These are phyloP conservation scores for Ptiloglossa arizonensis DNA, from an alignment of 1,140 invertebrate genomes.

Conservation along the genomic window DNA sequence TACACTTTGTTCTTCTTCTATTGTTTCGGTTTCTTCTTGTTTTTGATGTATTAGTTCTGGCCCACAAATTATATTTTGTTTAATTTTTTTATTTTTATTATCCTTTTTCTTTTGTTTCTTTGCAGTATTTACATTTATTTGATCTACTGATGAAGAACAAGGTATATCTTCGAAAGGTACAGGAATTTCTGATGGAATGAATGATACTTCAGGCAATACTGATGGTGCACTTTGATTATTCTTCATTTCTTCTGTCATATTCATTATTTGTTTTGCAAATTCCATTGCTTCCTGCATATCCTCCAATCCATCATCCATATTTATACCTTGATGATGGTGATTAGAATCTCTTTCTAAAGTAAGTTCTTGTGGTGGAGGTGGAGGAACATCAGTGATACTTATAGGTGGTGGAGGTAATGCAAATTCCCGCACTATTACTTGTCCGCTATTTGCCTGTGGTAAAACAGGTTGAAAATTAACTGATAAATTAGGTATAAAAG, in stretches of 20 bases:
- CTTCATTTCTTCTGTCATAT: slow-evolving; percentile 60
- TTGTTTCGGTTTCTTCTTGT: neutral
- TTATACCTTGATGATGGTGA: slow-evolving; percentile 13
- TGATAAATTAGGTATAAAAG: slow-evolving; percentile 46
- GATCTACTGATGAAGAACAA: neutral
- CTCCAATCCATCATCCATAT: slow-evolving; percentile 71
- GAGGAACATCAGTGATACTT: slow-evolving; percentile 8
- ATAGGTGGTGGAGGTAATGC: slow-evolving; percentile 11
- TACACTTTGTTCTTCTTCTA: neutral
- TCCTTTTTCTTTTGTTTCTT: slow-evolving; percentile 24
- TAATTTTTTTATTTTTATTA: slow-evolving; percentile 30
- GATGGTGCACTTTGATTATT: neutral
- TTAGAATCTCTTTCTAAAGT: neutral
- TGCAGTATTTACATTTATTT: neutral
- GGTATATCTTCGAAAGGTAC: neutral
- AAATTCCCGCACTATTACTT: slow-evolving; percentile 19
- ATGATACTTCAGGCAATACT: neutral
- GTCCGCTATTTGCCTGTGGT: neutral
- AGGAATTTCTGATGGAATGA: slow-evolving; percentile 16
- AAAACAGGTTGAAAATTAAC: slow-evolving; percentile 52
- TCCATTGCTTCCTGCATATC: slow-evolving; percentile 78
- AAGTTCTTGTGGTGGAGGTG: slow-evolving; percentile 30
- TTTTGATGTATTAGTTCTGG: neutral
- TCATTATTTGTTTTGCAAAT: slow-evolving; percentile 76
- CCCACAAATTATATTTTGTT: neutral